phyloP scores from a whole-genome alignment of 2,797 vertebrate species.

The Ciconia nigra region DNA sequence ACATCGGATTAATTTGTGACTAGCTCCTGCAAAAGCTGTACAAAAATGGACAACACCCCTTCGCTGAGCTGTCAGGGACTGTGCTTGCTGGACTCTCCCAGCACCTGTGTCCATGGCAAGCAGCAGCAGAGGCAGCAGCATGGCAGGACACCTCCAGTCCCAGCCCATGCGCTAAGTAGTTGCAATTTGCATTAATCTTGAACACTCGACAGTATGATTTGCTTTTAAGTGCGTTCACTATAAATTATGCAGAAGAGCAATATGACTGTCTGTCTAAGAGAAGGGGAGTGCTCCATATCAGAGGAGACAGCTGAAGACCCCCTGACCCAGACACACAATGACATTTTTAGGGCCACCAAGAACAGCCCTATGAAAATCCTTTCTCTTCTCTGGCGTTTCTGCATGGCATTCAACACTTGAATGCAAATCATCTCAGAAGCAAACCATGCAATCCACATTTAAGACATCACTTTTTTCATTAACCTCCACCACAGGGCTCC shows the following conservation, averaged over 20 bases:
- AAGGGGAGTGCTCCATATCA: not conserved
- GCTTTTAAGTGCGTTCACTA: not conserved
- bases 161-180: not conserved
- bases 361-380: not conserved
- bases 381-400: not conserved
- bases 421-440: not conserved
- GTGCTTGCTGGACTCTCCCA: not conserved
- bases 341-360: not conserved
- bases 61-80: not conserved
- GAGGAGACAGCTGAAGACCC: not conserved
- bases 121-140: not conserved
- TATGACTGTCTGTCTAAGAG: not conserved
- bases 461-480: slow-evolving; percentile 16
- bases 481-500: slow-evolving; percentile 10
- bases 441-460: not conserved
- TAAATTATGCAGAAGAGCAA: slow-evolving; percentile 3
- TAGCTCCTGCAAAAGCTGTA: not conserved
- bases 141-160: not conserved
- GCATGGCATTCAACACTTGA: not conserved
- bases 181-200: not conserved
- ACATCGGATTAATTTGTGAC: not conserved
- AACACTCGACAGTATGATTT: not conserved
- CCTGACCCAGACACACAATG: not conserved
- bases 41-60: not conserved
- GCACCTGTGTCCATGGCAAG: not conserved